phyloP scores from a whole-genome alignment of 1,140 invertebrate genomes.

The Antheraea pernyi region DNA sequence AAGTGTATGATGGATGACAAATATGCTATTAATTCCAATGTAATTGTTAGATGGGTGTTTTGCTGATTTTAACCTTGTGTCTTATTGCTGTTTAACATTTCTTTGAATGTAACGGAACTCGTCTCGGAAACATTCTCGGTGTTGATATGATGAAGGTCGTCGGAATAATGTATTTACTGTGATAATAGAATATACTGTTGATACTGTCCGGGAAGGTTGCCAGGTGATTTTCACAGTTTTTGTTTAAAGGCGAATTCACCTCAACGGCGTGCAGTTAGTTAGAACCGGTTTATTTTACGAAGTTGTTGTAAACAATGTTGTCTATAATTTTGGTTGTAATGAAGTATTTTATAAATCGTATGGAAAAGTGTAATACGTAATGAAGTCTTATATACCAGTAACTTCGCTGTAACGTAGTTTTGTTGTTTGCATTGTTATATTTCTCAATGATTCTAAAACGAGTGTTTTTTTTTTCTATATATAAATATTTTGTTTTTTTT shows the following conservation, averaged over 20 bases:
- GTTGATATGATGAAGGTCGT: neutral
- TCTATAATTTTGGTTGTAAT: neutral
- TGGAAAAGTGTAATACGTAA: neutral
- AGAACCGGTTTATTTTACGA: neutral
- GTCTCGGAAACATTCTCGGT: neutral
- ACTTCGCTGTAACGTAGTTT: too few relatives aligned
- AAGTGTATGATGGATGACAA: neutral
- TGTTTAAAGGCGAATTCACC: constrained; percentile 20
- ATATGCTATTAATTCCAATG: neutral
- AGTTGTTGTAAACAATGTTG: neutral
- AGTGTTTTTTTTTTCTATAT: too few relatives aligned
- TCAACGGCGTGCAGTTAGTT: constrained; percentile 9
- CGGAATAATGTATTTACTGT: neutral
- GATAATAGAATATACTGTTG: constrained; percentile 3
- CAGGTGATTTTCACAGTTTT: constrained; percentile 22
- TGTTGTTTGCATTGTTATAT: neutral
- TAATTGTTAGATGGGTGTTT: neutral
- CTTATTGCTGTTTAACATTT: neutral
- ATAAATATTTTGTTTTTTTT: too few relatives aligned
- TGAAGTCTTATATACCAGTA: neutral
- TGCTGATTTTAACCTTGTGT: neutral
- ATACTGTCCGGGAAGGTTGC: constrained; percentile 19
- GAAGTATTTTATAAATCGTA: neutral
- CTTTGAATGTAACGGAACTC: neutral
- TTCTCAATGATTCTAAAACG: too few relatives aligned